Base-by-base conservation (phyloP, 2,113 vertebrate species). In the Hyperoodon ampullatus region DNA sequence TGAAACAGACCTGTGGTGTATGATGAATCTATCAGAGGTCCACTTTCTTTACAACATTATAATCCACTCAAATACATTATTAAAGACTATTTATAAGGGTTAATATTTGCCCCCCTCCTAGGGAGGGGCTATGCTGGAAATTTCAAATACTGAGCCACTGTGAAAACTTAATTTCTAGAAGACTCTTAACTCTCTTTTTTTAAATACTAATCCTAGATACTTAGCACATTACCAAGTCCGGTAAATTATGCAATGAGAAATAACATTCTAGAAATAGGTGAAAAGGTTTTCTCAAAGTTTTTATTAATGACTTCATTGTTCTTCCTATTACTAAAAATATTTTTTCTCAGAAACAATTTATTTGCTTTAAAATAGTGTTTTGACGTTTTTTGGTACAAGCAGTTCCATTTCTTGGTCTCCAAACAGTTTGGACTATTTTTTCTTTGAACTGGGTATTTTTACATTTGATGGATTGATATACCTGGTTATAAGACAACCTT, bases 321-420 rank as follows among this genome's bases (percentile, higher is more conserved):
- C 19, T 84, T 72, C 19, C 23, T 47, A 77, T 88, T 53, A 85
- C 8, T 80, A 15, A 94, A 89, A 86, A n/a, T 70, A 65, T 5
- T 66, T 95, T 85, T 86, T 42, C 50, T 74, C 14, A 10, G 81
- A 92, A 82, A 82, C 28, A 9, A 65, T 84, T 39, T 74, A 86
- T 94, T 83, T 90, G 35, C 39, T 93, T 96, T 89, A 88, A 92
- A 96, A 93, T 26, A 61, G 24, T 65, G 24, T 35, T 82, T 74
- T 6, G 75, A 35, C 6, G 19, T 28, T 82, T 88, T 96, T 85
- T 12, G 50, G 19, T 58, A 44, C 23, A 74, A 89, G 33, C 21
- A 42, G 33, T 77, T 92, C 33, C 35, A 94, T 77, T 82, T 65
- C 66, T 71, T 82, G 71, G 50, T 60, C 78, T 3, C 21, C 58